Conservation (phyloP, 2,113 vertebrate genomes). For the Clarias magur region DNA sequence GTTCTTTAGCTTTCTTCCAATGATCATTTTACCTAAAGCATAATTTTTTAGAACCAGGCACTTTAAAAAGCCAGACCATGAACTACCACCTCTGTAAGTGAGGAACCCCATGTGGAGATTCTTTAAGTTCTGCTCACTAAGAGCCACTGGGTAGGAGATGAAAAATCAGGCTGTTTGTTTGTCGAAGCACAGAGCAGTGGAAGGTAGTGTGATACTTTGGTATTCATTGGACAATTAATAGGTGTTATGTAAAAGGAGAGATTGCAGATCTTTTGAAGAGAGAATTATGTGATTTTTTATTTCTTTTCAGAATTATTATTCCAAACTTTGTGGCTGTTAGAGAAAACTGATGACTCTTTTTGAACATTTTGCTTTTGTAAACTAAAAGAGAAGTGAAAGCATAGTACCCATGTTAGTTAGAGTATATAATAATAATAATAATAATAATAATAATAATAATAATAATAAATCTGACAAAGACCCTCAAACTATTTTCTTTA, state of each 20-base stretch:
- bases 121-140: slow-evolving; percentile 50
- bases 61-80: slow-evolving; percentile 35
- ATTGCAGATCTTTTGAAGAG: background rate
- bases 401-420: background rate
- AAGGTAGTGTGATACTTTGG: background rate
- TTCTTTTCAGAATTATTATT: background rate
- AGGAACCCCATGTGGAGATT: slow-evolving; percentile 59
- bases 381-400: background rate
- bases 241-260: too few relatives aligned
- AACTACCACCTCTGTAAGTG: slow-evolving; percentile 50
- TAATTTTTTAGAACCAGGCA: slow-evolving; percentile 48
- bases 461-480: too few relatives aligned
- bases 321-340: background rate
- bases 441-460: too few relatives aligned
- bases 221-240: background rate
- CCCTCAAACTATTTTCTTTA: too few relatives aligned
- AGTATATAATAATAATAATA: too few relatives aligned
- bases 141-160: background rate
- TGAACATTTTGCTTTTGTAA: background rate
- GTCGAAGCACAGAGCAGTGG: background rate
- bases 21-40: slow-evolving; percentile 47
- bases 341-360: background rate
- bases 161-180: background rate
- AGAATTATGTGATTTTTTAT: background rate
- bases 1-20: slow-evolving; percentile 30